phyloP scores from a whole-genome alignment of 1,140 invertebrate species.

The Drosophila biarmipes region DNA sequence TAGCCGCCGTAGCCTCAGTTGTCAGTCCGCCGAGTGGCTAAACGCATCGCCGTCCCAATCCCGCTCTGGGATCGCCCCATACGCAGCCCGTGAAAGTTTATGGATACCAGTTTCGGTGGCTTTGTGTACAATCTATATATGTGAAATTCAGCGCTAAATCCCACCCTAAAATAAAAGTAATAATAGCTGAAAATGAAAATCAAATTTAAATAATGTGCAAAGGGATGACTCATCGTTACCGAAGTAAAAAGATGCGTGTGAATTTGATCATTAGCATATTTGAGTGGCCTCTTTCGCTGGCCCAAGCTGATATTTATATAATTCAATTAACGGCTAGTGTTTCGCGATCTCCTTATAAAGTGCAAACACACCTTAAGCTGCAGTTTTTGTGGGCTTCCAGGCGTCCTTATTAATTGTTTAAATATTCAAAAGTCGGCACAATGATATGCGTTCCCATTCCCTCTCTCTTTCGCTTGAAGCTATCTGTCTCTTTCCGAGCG shows the following conservation, averaged over 20 bases:
- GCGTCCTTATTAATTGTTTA: constrained; percentile 11
- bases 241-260: constrained; percentile 7
- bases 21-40: constrained; percentile 40
- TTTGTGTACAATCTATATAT: constrained; percentile 53
- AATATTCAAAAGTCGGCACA: constrained; percentile 6
- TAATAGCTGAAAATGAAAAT: constrained; percentile 27
- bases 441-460: background rate
- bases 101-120: constrained; percentile 58
- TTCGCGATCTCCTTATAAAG: background rate
- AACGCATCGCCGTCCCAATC: constrained; percentile 46
- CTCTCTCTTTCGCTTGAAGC: constrained; percentile 11
- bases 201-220: constrained; percentile 24
- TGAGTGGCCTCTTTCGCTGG: constrained; percentile 20
- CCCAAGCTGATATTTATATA: constrained; percentile 16
- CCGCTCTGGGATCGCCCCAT: constrained; percentile 25
- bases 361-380: background rate
- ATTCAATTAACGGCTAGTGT: constrained; percentile 11
- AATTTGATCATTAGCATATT: background rate
- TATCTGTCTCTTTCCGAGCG: background rate
- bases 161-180: constrained; percentile 41
- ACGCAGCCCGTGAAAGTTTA: constrained; percentile 68
- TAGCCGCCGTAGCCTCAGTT: constrained; percentile 47
- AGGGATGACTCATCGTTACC: constrained; percentile 19
- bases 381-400: background rate
- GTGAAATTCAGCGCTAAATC: constrained; percentile 27